These are phyloP conservation scores for Phaetusa simplex DNA, from an alignment of 2,113 vertebrate species.

Conservation along the genomic window DNA sequence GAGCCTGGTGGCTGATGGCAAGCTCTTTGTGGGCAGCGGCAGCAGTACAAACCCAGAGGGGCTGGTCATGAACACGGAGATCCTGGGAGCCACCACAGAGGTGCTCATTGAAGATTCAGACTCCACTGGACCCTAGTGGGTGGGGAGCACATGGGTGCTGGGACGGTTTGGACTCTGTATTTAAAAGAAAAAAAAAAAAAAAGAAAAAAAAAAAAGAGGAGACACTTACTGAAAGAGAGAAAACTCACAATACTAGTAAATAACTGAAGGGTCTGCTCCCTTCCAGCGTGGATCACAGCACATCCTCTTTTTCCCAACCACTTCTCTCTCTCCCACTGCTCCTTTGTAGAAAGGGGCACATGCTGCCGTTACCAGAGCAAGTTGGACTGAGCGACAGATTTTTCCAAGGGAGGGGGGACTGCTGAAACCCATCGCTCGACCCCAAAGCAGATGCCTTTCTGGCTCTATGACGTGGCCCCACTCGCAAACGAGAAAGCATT, in stretches of 20 bases:
- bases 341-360: constrained; percentile 57
- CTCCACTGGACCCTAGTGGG: constrained; percentile 79
- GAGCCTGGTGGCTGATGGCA: constrained; percentile 76
- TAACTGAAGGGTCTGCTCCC: constrained; percentile 78
- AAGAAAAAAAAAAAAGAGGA: constrained; percentile 7
- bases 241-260: constrained; percentile 77
- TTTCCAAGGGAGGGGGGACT: constrained; percentile 11
- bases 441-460: constrained; percentile 62
- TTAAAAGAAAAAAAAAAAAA: constrained; percentile 60
- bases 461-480: constrained; percentile 32
- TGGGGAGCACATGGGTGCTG: constrained; percentile 55
- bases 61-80: constrained; percentile 81
- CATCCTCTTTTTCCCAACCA: constrained; percentile 37
- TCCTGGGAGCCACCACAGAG: constrained; percentile 81
- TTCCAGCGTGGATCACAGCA: constrained; percentile 75
- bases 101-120: constrained; percentile 84
- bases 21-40: constrained; percentile 75
- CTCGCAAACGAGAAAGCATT: constrained; percentile 23
- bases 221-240: constrained; percentile 64
- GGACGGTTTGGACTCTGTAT: constrained; percentile 75
- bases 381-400: constrained; percentile 41
- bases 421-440: constrained; percentile 13
- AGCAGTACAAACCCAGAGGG: constrained; percentile 70
- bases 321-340: constrained; percentile 33
- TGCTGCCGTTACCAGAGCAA: constrained; percentile 66